These are phyloP conservation scores for Crotophaga sulcirostris DNA, from an alignment of 2,113 vertebrate genomes.

Conservation along the genomic window DNA sequence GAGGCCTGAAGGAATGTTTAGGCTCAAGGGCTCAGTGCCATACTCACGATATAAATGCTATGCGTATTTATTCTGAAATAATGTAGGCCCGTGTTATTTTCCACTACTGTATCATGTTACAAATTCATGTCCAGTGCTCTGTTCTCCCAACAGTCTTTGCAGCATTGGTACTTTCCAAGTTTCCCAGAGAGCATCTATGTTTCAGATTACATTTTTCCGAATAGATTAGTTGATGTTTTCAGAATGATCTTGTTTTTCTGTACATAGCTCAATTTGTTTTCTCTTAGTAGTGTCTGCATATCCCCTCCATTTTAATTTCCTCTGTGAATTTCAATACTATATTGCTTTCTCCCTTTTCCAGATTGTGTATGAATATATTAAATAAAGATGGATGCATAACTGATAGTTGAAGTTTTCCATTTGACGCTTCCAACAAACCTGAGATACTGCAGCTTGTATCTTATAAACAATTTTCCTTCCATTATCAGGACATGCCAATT, in stretches of 20 bases:
- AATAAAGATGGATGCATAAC: slow-evolving; percentile 6
- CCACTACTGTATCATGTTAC: background rate
- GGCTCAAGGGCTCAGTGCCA: background rate
- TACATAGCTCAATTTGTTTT: background rate
- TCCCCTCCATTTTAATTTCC: background rate
- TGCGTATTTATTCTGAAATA: background rate
- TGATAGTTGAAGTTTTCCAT: slow-evolving; percentile 15
- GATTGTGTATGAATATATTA: background rate
- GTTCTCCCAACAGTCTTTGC: background rate
- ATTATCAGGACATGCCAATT: background rate
- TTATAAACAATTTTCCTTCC: background rate
- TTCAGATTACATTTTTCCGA: slow-evolving; percentile 22
- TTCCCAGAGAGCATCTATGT: slow-evolving; percentile 13
- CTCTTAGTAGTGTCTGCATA: background rate
- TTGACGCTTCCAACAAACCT: background rate
- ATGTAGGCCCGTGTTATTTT: background rate
- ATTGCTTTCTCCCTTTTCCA: background rate
- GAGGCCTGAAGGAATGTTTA: background rate
- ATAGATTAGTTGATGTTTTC: background rate
- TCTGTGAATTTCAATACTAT: background rate
- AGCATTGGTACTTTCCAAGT: background rate
- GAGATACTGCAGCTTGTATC: background rate
- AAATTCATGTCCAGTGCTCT: background rate
- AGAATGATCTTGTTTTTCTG: slow-evolving; percentile 19
- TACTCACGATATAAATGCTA: background rate